phyloP scores from a whole-genome alignment of 2,113 vertebrate genomes.

The Anhinga anhinga region DNA sequence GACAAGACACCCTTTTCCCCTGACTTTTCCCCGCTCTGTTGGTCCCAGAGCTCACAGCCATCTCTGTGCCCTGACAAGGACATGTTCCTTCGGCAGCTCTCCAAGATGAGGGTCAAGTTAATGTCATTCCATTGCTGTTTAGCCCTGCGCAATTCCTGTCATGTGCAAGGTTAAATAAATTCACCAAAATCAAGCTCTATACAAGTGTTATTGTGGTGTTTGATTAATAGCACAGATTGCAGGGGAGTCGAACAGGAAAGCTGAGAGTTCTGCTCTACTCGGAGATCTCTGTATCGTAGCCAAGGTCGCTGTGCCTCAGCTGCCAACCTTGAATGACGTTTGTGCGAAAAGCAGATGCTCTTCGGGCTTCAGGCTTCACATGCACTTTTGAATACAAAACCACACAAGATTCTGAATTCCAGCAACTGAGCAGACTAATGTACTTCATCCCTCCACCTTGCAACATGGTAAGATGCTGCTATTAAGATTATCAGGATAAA shows the following conservation, averaged over 20 bases:
- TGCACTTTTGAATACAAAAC: background rate
- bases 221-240: background rate
- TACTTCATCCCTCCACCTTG: background rate
- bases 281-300: background rate
- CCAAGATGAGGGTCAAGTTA: background rate
- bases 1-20: background rate
- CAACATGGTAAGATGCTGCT: background rate
- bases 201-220: background rate
- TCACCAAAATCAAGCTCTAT: background rate
- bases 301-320: background rate
- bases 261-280: background rate
- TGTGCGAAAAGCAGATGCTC: background rate
- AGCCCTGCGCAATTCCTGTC: background rate
- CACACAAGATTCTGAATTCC: background rate
- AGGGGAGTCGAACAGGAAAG: background rate
- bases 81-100: background rate
- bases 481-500: conserved; percentile 13
- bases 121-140: background rate
- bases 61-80: background rate
- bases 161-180: conserved; percentile 30
- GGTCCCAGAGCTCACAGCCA: background rate
- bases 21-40: background rate
- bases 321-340: background rate
- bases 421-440: background rate
- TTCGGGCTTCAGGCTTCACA: background rate